phyloP scores from a whole-genome alignment of 2,113 vertebrate genomes.

The Clarias gariepinus region DNA sequence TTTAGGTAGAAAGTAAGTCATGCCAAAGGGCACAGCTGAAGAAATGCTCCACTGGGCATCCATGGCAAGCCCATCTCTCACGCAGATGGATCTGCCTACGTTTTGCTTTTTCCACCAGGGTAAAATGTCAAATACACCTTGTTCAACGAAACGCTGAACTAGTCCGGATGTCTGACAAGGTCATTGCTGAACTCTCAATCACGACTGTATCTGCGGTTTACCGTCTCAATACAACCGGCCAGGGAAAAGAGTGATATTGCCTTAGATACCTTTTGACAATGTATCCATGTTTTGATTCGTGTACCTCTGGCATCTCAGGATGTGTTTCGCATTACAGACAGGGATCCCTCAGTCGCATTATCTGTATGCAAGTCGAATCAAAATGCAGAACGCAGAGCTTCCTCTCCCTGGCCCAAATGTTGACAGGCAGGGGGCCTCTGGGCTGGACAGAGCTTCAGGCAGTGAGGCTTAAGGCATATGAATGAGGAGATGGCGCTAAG shows the following conservation, averaged over 20 bases:
- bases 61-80: slow-evolving; percentile 42
- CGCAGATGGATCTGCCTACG: slow-evolving; percentile 35
- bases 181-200: slow-evolving; percentile 7
- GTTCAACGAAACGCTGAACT: slow-evolving; percentile 19
- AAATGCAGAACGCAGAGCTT: slow-evolving; percentile 27
- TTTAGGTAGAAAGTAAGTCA: slow-evolving; percentile 59
- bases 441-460: slow-evolving; percentile 43
- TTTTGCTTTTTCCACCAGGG: slow-evolving; percentile 6
- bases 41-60: slow-evolving; percentile 28
- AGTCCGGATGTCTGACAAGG: slow-evolving; percentile 7
- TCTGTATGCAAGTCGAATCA: slow-evolving; percentile 31
- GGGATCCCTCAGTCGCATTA: neutral
- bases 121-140: slow-evolving; percentile 41
- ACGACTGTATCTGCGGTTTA: neutral
- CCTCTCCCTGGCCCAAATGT: slow-evolving; percentile 1
- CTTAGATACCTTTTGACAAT: slow-evolving; percentile 8
- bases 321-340: slow-evolving; percentile 5
- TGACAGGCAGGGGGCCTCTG: slow-evolving; percentile 34
- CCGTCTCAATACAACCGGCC: slow-evolving; percentile 11
- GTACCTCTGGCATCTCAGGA: neutral
- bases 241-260: neutral
- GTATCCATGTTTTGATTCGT: slow-evolving; percentile 9
- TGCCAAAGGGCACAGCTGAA: slow-evolving; percentile 44
- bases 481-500: slow-evolving; percentile 41
- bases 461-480: slow-evolving; percentile 37